Percentiles rank a stretch among this genome's conserved stretches.
phyloP scores from a whole-genome alignment of 2,888 invertebrate genomes.

The Uloborus plumipes region DNA sequence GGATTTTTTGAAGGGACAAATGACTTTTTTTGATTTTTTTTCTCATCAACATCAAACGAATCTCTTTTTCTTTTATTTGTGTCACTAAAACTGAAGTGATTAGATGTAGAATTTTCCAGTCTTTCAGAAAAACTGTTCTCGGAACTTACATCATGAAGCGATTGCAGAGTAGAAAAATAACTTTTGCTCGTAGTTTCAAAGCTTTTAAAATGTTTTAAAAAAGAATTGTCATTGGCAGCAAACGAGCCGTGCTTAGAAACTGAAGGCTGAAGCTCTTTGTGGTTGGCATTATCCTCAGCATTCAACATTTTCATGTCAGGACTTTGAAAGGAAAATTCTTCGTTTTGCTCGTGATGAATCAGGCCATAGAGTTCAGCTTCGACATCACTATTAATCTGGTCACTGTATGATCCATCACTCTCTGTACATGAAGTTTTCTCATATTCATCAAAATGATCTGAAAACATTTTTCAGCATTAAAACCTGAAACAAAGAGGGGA shows the following conservation, averaged over 20 bases:
- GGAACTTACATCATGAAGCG: neutral
- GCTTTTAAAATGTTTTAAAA: neutral
- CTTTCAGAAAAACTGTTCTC: neutral
- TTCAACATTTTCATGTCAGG: too few species aligned
- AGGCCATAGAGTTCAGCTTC: constrained; percentile 45
- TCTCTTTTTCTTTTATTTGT: too few species aligned
- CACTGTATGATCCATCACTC: constrained; percentile 23
- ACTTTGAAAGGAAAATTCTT: too few species aligned
- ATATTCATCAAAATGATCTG: neutral
- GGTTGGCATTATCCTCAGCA: too few species aligned
- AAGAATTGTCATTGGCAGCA: neutral
- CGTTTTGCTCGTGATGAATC: constrained; percentile 21
- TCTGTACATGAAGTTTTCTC: neutral
- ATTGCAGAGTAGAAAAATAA: neutral
- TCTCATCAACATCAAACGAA: too few species aligned
- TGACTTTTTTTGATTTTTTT: too few species aligned
- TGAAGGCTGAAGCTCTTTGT: too few species aligned
- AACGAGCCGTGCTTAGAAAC: neutral
- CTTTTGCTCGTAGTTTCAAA: constrained; percentile 3
- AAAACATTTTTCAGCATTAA: neutral
- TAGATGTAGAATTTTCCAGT: too few species aligned
- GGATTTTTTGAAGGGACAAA: too few species aligned
- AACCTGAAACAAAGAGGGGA: neutral
- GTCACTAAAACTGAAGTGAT: too few species aligned
- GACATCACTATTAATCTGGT: constrained; percentile 43